Conservation (phyloP, 2,113 vertebrate species). For the Todiramphus chloris region DNA sequence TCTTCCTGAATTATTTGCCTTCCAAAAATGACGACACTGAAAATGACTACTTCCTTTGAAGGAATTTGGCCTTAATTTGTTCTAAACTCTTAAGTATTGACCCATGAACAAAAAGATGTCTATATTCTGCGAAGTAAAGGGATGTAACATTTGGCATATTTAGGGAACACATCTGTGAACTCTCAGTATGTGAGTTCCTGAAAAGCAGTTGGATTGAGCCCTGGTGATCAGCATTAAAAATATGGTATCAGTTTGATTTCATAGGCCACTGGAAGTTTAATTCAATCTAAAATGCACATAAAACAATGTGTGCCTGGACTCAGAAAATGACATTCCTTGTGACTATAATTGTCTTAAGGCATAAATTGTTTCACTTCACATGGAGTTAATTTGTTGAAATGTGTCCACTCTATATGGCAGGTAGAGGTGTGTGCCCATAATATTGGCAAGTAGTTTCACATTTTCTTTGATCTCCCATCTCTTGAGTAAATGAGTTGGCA, state of each 20-base stretch:
- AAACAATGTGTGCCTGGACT: background rate
- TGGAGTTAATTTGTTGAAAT: background rate
- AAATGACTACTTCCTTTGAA: background rate
- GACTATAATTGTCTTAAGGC: background rate
- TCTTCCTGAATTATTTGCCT: background rate
- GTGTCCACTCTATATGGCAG: background rate
- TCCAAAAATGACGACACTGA: background rate
- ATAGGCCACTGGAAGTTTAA: background rate
- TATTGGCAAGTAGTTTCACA: background rate
- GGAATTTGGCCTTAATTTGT: background rate
- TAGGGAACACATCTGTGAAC: background rate
- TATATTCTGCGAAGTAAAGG: background rate
- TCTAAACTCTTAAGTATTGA: background rate
- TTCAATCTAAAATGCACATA: background rate
- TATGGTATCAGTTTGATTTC: background rate
- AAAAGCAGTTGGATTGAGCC: background rate
- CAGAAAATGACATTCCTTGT: background rate
- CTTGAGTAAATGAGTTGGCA: background rate
- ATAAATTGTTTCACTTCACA: background rate
- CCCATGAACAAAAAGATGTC: background rate
- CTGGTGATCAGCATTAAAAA: background rate
- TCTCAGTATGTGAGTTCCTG: background rate
- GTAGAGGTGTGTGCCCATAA: background rate
- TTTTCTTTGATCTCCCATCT: background rate
- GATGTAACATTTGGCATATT: background rate